Conservation (phyloP, 2,113 vertebrate genomes). For the Thalassoma bifasciatum region DNA sequence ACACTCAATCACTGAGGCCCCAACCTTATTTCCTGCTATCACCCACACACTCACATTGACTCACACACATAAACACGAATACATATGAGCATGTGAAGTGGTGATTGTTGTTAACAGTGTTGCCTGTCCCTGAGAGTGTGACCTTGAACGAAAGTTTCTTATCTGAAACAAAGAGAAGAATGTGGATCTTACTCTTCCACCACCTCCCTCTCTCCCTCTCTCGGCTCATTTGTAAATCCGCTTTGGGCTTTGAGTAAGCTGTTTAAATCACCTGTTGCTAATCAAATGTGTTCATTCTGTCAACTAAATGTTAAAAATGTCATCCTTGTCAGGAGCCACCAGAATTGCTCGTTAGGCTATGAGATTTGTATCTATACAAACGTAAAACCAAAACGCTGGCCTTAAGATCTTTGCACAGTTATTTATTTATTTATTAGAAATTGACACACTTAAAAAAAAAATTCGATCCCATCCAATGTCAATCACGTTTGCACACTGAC, state of each 20-base stretch:
- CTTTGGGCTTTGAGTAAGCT: background rate
- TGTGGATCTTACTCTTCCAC: background rate
- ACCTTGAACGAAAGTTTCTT: slow-evolving; percentile 37
- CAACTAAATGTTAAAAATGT: too few relatives aligned
- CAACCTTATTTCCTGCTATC: slow-evolving; percentile 16
- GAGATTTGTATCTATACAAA: too few relatives aligned
- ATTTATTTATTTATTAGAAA: too few relatives aligned
- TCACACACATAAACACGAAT: slow-evolving; percentile 3
- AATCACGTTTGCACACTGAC: too few relatives aligned
- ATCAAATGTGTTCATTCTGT: too few relatives aligned
- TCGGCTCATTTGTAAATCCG: background rate
- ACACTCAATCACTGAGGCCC: slow-evolving; percentile 26
- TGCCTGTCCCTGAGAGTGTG: slow-evolving; percentile 18
- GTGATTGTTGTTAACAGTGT: slow-evolving; percentile 26
- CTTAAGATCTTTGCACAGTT: too few relatives aligned
- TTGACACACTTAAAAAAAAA: too few relatives aligned
- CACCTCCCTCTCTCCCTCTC: background rate
- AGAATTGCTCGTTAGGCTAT: too few relatives aligned
- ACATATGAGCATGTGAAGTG: background rate
- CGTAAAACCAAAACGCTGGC: too few relatives aligned
- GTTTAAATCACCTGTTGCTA: background rate
- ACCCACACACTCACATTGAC: background rate
- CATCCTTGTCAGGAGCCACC: too few relatives aligned
- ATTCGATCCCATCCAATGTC: too few relatives aligned
- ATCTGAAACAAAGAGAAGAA: slow-evolving; percentile 23